These are phyloP conservation scores for Ceraclea dissimilis DNA, from an alignment of 2,888 invertebrate species.

Conservation along the genomic window DNA sequence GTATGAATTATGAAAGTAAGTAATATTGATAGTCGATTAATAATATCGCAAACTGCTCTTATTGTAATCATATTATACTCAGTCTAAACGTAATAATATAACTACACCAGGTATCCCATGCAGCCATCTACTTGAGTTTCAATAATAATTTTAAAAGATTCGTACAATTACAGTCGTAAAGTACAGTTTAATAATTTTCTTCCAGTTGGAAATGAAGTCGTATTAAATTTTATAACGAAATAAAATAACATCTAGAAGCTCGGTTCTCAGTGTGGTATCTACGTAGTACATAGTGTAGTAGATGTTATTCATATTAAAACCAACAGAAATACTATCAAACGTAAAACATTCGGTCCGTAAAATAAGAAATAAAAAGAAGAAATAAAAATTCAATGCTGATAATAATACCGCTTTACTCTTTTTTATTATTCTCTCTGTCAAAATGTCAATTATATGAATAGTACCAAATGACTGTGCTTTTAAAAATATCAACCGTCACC, in stretches of 20 bases:
- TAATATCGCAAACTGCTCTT: too few species aligned
- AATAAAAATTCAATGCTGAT: constrained; percentile 11
- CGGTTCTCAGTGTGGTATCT: background rate
- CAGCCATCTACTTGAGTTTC: too few species aligned
- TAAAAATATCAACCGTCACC: constrained; percentile 21
- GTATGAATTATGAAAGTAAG: too few species aligned
- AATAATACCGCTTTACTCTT: constrained; percentile 14
- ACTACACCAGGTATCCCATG: too few species aligned
- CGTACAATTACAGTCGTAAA: too few species aligned
- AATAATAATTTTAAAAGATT: too few species aligned
- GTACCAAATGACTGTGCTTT: constrained; percentile 21
- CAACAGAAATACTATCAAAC: background rate
- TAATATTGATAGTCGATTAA: too few species aligned
- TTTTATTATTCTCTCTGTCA: constrained; percentile 23
- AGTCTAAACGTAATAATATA: too few species aligned
- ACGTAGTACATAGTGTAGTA: too few species aligned
- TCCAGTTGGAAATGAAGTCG: background rate
- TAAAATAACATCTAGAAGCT: background rate
- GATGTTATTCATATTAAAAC: too few species aligned
- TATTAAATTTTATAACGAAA: constrained; percentile 1
- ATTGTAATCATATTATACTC: too few species aligned
- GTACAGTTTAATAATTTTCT: background rate
- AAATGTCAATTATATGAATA: constrained; percentile 25
- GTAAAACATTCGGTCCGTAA: constrained; percentile 2
- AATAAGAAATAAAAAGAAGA: constrained; percentile 7